Evolutionary conservation across 2,797 vertebrate species (phyloP), one percentile per base, ranked within the genome.

Genomic region (Spea hammondii): DNA sequence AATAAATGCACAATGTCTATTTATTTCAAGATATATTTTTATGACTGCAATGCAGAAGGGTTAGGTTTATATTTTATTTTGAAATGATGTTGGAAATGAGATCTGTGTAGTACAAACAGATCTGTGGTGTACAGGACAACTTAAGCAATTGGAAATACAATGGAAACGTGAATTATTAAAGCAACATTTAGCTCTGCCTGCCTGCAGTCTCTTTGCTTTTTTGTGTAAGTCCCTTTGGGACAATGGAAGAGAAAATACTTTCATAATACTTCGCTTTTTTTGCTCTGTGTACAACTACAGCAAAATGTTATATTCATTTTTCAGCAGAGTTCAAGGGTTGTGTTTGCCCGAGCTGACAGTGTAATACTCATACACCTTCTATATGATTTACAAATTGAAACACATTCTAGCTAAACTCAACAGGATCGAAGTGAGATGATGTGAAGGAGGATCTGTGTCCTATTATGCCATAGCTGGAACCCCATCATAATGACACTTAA

Each of bases 121-220:
- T 65, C 13, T 11, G 74, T 72, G 12, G 59, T 12, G 65, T 72
- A 72, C 80, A 80, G 79, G 84, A 44, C 48, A 83, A 85, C 72
- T 81, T 70, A 80, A 84, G 72, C 70, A 46, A 78, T 68, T 73
- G 72, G 76, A 84, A 86, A 83, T n/a, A 0, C 10, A 83, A 74
- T 55, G 70, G 82, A 85, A 85, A 82, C 69, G 85, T 79, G 83
- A 86, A 85, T 87, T 88, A 88, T 83, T 85, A 75, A 89, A 60
- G 72, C 74, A 57, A 76, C 49, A 76, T 72, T 80, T 83, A 72
- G 49, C 86, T 87, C 69, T 82, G 44, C 55, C 84, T n/a, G 83
- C 82, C 79, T 67, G 0, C 59, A 83, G 78, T 85, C 54, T 79
- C 79, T 79, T 84, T 84, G 82, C 79, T 80, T 84, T 89, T 45